These are phyloP conservation scores for Anorthoa munda DNA, from an alignment of 2,888 invertebrate genomes.

Conservation along the genomic window DNA sequence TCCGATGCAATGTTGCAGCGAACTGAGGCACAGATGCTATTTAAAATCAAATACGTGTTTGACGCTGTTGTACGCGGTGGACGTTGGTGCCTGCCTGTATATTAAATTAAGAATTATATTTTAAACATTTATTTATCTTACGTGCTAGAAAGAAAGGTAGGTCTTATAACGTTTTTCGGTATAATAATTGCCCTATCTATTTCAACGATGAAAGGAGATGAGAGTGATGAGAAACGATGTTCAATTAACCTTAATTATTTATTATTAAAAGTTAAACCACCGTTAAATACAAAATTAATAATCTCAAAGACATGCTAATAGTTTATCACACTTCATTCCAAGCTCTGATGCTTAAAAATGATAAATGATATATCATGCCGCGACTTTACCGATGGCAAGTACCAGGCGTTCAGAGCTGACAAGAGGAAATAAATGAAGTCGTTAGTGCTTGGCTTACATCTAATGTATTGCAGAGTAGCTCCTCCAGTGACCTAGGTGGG, in stretches of 20 bases:
- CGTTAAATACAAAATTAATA: background rate
- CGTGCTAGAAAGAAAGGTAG: too few species aligned
- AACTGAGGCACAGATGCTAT: constrained; percentile 73
- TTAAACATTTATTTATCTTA: background rate
- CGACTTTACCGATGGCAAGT: constrained; percentile 63
- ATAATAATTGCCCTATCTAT: too few species aligned
- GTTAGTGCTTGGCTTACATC: constrained; percentile 78
- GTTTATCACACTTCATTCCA: constrained; percentile 43
- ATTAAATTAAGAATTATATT: constrained; percentile 63
- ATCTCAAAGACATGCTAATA: constrained; percentile 19
- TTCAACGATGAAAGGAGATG: too few species aligned
- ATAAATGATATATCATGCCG: constrained; percentile 59
- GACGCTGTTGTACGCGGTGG: constrained; percentile 52
- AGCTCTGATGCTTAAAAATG: constrained; percentile 53
- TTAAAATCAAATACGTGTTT: constrained; percentile 77
- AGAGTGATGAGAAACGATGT: too few species aligned
- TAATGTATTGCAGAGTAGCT: constrained; percentile 71
- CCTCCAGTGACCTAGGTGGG: constrained; percentile 24
- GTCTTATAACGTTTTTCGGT: too few species aligned
- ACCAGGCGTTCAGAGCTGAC: constrained; percentile 72
- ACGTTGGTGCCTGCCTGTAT: constrained; percentile 41
- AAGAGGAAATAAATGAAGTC: constrained; percentile 78
- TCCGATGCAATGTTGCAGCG: constrained; percentile 73
- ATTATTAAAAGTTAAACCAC: background rate
- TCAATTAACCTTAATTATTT: too few species aligned